Base-by-base conservation (phyloP, 2,113 vertebrate species). In the Anarhynchus alexandrinus region DNA sequence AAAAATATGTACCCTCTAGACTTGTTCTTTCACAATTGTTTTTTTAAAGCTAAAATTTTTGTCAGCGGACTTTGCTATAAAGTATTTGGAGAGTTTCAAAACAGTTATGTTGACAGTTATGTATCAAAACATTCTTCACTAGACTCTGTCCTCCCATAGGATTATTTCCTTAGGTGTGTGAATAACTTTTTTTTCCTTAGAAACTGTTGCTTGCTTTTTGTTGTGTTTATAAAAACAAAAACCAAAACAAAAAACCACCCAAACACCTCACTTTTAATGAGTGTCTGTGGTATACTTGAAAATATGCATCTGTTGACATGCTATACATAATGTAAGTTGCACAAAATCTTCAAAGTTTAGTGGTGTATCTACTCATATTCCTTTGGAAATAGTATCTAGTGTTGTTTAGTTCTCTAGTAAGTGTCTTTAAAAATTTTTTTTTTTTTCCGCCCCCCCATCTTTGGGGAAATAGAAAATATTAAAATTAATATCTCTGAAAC, bases 271-370 rank as follows among this genome's bases (percentile, higher is more conserved):
- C 61, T 71, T 47, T 69, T 42, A 77, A 8, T 18, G 17, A 38
- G 15, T 45, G 23, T 64, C 34, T 72, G 30, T 55, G 19, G 16
- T 57, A 23, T n/a, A 18, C 43, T 62, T 62, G 30, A 40, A 84
- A 64, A 47, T 19, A 12, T 0, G 0, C 13, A 30, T 85, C 52
- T 61, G 18, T 82, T 85, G 61, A 59, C 1, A 0, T 34, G 12
- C 67, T 29, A 9, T 34, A 19, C 6, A 3, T 85, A 65, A 36
- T 34, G n/a, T 40, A 66, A 81, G 27, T 71, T 73, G 38, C 34
- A 84, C 32, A 72, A 55, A 89, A 47, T 71, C 18, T n/a, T 29
- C 4, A 5, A 38, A 47, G 18, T 38, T 84, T 26, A 30, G 5
- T 84, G 25, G 5, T 77, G 8, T 58, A 38, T 64, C 52, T 16